Evolutionary conservation across 2,113 vertebrate species (phyloP), one percentile per base, ranked within the genome.

Genomic region (Eupsittula cactorum): DNA sequence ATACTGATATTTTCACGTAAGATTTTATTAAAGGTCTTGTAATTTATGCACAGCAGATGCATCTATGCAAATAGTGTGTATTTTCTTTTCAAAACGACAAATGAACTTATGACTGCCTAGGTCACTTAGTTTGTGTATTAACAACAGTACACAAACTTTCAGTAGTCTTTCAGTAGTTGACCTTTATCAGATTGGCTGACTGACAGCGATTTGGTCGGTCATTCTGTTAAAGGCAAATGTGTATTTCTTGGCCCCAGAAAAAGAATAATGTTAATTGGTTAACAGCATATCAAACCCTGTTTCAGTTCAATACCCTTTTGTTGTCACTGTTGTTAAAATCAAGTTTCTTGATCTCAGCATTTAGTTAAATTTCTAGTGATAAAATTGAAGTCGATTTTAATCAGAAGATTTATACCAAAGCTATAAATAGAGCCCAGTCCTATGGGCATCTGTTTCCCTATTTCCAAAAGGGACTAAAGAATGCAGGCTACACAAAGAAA

Each of bases 181-280:
- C 97, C 98, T 98, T 98, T 98, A 98, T 98, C 98, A 98, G 98
- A 98, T 98, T 94, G 97, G 97, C 97, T 77, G 52, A 33, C 37
- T 82, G 92, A 83, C 57, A 76, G 68, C 13, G 13, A 88, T 59
- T 82, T 95, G 65, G 75, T 94, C 31, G 91, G 97, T 98, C 97
- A 96, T 75, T 37, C 95, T 71, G 64, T 95, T 97, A 96, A 95
- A 97, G 89, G 92, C 80, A 97, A 96, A 96, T 92, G 76, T 87
- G 39, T 20, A 50, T 89, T 89, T 85, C 93, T 93, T 92, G 81
- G 81, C 88, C 59, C 63, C 55, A 70, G 65, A 92, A 81, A 46
- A 88, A 86, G 97, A 96, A 87, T n/a, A 20, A 87, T 37, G 21
- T 90, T 82, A 75, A 93, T 42, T 3, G 77, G 35, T 86, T 83